Percentiles rank a stretch among this genome's conserved stretches.
phyloP scores from a whole-genome alignment of 2,797 vertebrate genomes.

The Malacoraja senta region DNA sequence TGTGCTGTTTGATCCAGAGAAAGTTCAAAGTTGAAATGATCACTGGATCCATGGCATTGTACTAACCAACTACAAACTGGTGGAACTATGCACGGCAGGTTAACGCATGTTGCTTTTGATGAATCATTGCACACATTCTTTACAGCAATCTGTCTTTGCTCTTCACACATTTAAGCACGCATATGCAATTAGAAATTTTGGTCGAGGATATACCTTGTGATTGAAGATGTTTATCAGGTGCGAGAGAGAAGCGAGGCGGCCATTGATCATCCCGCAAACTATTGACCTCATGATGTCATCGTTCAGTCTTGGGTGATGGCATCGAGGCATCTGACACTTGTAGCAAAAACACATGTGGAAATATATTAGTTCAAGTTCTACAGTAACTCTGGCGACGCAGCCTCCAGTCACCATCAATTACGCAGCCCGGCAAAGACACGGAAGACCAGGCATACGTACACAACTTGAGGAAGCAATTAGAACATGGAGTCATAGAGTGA shows the following conservation, averaged over 20 bases:
- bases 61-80: neutral
- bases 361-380: neutral
- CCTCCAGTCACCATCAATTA: neutral
- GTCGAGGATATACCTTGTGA: neutral
- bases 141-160: conserved; percentile 22
- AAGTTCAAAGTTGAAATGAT: conserved; percentile 38
- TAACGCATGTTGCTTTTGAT: neutral
- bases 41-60: conserved; percentile 8
- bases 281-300: conserved; percentile 29
- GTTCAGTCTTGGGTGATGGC: neutral
- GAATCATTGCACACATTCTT: neutral
- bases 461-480: neutral
- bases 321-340: neutral
- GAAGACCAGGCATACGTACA: neutral
- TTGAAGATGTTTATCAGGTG: conserved; percentile 26
- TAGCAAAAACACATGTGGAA: conserved; percentile 16
- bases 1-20: conserved; percentile 24
- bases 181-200: neutral
- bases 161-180: conserved; percentile 8
- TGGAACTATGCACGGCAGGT: neutral
- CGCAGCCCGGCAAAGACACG: neutral
- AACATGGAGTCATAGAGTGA: too few species aligned
- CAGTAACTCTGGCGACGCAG: neutral
- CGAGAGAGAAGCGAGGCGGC: neutral
- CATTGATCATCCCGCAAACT: conserved; percentile 22